Base-by-base conservation (phyloP, 1,140 invertebrate species). In the Zaprionus ornatus region DNA sequence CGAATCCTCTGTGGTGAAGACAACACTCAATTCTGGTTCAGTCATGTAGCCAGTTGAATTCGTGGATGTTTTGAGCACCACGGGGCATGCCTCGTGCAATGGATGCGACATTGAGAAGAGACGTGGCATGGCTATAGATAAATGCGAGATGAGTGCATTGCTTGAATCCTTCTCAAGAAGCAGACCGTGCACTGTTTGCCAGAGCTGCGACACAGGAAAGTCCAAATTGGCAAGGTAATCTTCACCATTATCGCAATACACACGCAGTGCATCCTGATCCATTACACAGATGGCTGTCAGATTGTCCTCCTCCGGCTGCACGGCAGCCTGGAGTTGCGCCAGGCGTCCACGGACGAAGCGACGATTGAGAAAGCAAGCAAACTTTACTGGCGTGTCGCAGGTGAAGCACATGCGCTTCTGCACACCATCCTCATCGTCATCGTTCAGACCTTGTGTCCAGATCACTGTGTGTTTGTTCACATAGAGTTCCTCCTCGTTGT, bases 41-140 rank as follows among this genome's bases (percentile, higher is more conserved):
- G 93, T 95, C 91, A 96, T 93, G 77, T 95, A 95, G 7, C 76
- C 80, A 0, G 88, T 80, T 0, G 77, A 65, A 23, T 78, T 79
- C 63, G 80, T 94, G 0, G 92, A 68, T 3, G 93, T 87, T 85
- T 96, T 97, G 40, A 96, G 95, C 6, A 98, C 93, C 32, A 98
- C 94, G 4, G 97, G 97, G 62, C 96, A 95, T 32, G 98, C 96
- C 93, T 98, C 98, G 93, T 98, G 96, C 32, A 98, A 93, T 1
- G 97, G 97, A 94, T 98, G 97, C 21, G 96, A 94, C 76, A 98
- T 93, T 32, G 97, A 97, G 93, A 97, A 98, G 50, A 97, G 93
- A 1, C 95, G 95, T 1, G 96, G 95, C 79, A 96, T 91, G 2
- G 79, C 71, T 52, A 93, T 91, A 21, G 84, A 78, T 27, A 91